Percentiles rank a stretch among this genome's conserved stretches.
Conservation (phyloP, 2,113 vertebrate species). For the Uria aalge region DNA sequence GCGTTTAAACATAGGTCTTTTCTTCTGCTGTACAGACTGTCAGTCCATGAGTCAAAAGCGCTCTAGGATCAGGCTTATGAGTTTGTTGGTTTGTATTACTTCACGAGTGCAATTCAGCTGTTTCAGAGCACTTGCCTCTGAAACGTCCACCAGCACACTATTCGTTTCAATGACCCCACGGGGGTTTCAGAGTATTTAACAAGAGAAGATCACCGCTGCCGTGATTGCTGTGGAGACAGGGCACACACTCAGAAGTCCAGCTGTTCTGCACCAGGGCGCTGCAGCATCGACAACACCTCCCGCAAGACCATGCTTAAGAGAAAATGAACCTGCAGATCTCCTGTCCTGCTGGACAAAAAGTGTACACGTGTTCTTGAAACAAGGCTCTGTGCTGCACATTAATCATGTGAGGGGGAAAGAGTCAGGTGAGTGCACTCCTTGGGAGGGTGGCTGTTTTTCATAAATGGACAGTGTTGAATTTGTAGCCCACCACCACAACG, state of each 20-base stretch:
- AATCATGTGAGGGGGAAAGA: background rate
- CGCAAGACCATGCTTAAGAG: background rate
- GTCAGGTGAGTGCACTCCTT: background rate
- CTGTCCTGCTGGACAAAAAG: background rate
- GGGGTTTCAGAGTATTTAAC: background rate
- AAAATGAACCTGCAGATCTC: background rate
- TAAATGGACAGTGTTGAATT: background rate
- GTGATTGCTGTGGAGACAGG: background rate
- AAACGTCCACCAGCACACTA: background rate
- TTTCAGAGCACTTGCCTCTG: background rate
- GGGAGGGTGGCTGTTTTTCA: background rate
- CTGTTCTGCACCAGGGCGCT: background rate
- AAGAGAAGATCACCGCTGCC: background rate
- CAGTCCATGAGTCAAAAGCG: background rate
- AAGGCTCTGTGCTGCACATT: background rate
- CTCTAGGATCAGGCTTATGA: background rate
- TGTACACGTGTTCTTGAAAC: background rate
- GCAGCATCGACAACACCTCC: background rate
- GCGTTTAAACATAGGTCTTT: background rate
- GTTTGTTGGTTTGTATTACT: background rate
- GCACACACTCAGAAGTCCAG: background rate
- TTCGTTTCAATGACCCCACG: background rate
- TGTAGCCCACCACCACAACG: background rate
- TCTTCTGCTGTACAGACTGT: background rate
- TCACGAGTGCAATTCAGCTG: background rate